Conservation (phyloP, 1,140 invertebrate genomes). For the Calycopis cecrops region DNA sequence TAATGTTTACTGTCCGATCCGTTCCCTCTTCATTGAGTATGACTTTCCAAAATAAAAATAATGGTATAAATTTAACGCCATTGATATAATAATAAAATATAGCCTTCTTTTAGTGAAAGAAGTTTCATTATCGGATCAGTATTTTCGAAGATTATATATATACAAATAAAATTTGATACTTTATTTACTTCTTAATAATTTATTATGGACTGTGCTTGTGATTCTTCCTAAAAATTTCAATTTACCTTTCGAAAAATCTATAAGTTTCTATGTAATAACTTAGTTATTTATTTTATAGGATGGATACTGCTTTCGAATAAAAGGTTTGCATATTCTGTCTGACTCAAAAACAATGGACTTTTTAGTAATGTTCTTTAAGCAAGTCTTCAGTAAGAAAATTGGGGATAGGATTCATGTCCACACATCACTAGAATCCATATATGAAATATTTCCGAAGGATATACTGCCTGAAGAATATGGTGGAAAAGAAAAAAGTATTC, state of each 20-base stretch:
- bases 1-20: too few species aligned
- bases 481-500: conserved; percentile 37
- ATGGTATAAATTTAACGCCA: too few species aligned
- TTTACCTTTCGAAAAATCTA: conserved; percentile 15
- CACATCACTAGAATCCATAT: conserved; percentile 31
- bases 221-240: too few species aligned
- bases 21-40: too few species aligned
- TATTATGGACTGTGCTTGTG: too few species aligned
- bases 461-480: conserved; percentile 44
- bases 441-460: conserved; percentile 34
- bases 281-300: conserved; percentile 26
- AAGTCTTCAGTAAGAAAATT: conserved; percentile 26
- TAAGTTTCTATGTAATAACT: conserved; percentile 2
- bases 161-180: too few species aligned
- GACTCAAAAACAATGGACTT: conserved; percentile 30
- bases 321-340: conserved; percentile 33
- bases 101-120: too few species aligned
- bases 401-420: conserved; percentile 32
- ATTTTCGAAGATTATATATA: too few species aligned
- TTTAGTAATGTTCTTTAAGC: conserved; percentile 27
- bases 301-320: conserved; percentile 33
- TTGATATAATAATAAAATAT: too few species aligned
- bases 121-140: too few species aligned
- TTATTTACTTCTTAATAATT: too few species aligned
- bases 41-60: too few species aligned